A percentile compares a stretch with the other conserved stretches of the same genome.
These are phyloP conservation scores for Spinibarbus caldwelli DNA, from an alignment of 2,797 vertebrate genomes.

Conservation along the genomic window DNA sequence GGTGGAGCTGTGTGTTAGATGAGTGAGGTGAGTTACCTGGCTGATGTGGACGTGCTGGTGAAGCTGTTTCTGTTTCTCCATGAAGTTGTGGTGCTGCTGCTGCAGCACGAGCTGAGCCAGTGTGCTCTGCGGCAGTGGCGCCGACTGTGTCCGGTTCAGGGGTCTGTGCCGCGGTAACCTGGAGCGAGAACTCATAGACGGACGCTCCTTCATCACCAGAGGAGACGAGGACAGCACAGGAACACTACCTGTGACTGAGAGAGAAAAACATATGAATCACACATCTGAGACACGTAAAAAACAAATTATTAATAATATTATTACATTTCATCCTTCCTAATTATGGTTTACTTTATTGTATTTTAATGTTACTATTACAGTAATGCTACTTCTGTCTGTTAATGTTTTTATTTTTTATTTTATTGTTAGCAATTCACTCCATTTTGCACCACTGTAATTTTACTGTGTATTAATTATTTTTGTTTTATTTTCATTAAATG, in stretches of 20 bases:
- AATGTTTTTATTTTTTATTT: not conserved
- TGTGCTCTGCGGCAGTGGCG: slow-evolving; percentile 94
- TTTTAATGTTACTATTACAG: not conserved
- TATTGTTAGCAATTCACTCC: not conserved
- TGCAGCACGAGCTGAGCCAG: slow-evolving; percentile 97
- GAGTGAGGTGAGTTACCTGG: slow-evolving; percentile 79
- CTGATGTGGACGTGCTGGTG: slow-evolving; percentile 98
- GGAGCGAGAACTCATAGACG: slow-evolving; percentile 82
- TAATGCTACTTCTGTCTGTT: not conserved
- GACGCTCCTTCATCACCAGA: slow-evolving; percentile 89
- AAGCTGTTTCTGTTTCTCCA: slow-evolving; percentile 98
- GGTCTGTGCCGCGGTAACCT: slow-evolving; percentile 95
- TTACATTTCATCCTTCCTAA: not conserved
- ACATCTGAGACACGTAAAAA: not conserved
- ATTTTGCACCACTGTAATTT: not conserved
- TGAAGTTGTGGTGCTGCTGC: slow-evolving; percentile 98
- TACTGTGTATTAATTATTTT: not conserved
- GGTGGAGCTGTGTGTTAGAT: not conserved
- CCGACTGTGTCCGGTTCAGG: slow-evolving; percentile 95
- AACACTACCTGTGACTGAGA: slow-evolving; percentile 79
- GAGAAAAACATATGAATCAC: not conserved
- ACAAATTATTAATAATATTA: not conserved
- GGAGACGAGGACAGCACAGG: slow-evolving; percentile 90
- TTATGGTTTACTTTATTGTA: not conserved
- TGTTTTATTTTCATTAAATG: not conserved